A percentile compares a stretch with the other conserved stretches of the same genome.
Conservation (phyloP, 2,797 vertebrate species). For the Ibycter americanus region DNA sequence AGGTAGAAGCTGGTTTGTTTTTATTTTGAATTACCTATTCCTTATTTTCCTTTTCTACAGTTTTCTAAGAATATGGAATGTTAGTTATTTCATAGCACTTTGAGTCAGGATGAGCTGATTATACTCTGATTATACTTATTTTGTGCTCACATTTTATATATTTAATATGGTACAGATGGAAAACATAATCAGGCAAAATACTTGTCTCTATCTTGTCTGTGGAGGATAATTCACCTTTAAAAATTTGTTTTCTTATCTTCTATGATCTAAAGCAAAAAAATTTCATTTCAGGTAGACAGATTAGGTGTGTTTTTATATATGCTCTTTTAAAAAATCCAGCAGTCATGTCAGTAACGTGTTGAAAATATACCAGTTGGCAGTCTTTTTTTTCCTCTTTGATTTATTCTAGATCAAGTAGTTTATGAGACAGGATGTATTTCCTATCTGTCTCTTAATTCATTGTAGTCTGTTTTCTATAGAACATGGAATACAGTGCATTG, state of each 20-base stretch:
- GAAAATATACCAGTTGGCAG: background rate
- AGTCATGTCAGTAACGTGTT: background rate
- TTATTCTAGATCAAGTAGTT: background rate
- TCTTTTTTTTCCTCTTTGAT: background rate
- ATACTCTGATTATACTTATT: background rate
- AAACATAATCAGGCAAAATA: background rate
- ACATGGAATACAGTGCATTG: too few relatives aligned
- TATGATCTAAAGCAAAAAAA: background rate
- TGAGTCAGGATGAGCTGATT: background rate
- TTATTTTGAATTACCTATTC: background rate
- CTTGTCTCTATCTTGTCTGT: background rate
- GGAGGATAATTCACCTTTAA: background rate
- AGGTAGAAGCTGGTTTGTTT: accelerated
- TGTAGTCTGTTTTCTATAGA: background rate
- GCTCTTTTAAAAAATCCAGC: background rate
- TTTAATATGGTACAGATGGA: background rate
- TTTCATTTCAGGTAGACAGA: too few relatives aligned
- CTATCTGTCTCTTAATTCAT: background rate
- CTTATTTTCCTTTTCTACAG: background rate
- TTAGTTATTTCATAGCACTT: background rate
- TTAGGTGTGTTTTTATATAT: background rate
- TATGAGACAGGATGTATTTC: background rate
- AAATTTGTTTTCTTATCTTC: background rate
- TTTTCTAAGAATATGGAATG: background rate
- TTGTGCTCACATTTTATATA: background rate